These are phyloP conservation scores for Cryptomyrus ogoouensis DNA, from an alignment of 2,113 vertebrate genomes.

Conservation along the genomic window DNA sequence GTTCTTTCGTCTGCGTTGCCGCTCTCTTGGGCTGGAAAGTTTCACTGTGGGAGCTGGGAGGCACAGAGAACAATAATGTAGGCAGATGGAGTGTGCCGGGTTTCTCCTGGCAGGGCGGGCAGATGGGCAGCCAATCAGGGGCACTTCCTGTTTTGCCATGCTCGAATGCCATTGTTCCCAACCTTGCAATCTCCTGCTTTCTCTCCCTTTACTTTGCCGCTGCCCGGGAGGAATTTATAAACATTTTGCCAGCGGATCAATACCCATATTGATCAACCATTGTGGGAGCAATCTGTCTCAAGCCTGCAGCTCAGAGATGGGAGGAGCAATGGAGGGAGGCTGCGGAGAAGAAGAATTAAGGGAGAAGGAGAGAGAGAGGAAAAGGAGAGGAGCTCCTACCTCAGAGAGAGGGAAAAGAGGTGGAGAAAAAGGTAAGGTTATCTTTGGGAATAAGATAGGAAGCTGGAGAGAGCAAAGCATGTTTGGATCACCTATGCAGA, in stretches of 20 bases:
- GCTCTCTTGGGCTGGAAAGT: slow-evolving; percentile 40
- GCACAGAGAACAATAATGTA: slow-evolving; percentile 35
- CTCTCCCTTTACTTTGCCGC: slow-evolving; percentile 39
- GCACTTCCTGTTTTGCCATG: slow-evolving; percentile 12
- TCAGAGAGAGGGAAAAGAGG: slow-evolving; percentile 19
- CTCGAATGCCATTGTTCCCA: slow-evolving; percentile 44
- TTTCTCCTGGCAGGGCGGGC: slow-evolving; percentile 56
- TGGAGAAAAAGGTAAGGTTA: slow-evolving; percentile 8
- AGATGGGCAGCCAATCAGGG: slow-evolving; percentile 54
- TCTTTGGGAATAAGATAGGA: neutral
- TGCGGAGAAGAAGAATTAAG: slow-evolving; percentile 36
- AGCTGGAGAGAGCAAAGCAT: slow-evolving; percentile 52
- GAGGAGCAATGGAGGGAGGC: slow-evolving; percentile 70
- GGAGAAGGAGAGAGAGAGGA: slow-evolving; percentile 33
- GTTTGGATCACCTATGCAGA: slow-evolving; percentile 45
- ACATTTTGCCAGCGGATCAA: slow-evolving; percentile 78
- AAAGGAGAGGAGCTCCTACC: slow-evolving; percentile 19
- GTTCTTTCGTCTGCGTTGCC: slow-evolving; percentile 23
- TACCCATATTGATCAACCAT: slow-evolving; percentile 77
- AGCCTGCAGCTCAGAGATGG: slow-evolving; percentile 69
- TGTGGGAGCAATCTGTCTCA: slow-evolving; percentile 76
- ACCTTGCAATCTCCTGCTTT: slow-evolving; percentile 32
- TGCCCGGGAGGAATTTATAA: slow-evolving; percentile 74
- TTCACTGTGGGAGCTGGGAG: slow-evolving; percentile 39
- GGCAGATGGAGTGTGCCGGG: slow-evolving; percentile 35